Evolutionary conservation across 2,113 vertebrate genomes (phyloP).

Genomic region (human): DNA sequence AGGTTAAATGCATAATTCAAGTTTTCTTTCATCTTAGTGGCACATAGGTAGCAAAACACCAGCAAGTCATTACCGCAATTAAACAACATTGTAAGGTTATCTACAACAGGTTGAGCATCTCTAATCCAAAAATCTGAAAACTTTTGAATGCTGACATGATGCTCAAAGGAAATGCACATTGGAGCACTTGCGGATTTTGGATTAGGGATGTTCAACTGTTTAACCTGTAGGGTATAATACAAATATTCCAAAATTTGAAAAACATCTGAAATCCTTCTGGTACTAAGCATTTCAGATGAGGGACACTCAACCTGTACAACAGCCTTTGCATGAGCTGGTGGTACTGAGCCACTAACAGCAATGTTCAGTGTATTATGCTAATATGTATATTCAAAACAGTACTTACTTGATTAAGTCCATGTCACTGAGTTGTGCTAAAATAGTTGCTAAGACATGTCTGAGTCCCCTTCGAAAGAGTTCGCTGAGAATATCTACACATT

Average conservation of each 20-base stretch:
- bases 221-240: neutral
- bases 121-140: neutral
- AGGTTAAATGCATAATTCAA: neutral
- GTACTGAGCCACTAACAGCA: neutral
- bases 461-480: constrained; percentile 89
- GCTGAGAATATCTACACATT: constrained; percentile 88
- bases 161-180: neutral
- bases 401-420: constrained; percentile 94
- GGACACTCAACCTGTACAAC: neutral
- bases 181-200: neutral
- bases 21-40: neutral
- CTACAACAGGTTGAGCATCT: neutral
- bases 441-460: constrained; percentile 86
- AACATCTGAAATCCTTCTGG: neutral
- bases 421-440: constrained; percentile 88
- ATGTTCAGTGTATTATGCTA: neutral
- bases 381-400: neutral
- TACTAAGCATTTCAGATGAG: neutral
- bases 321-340: neutral
- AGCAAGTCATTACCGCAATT: neutral
- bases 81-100: neutral
- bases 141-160: neutral
- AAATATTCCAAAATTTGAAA: neutral
- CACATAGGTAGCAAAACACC: neutral
- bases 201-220: neutral